Evolutionary conservation across 1,140 invertebrate genomes (phyloP).

Genomic region (Paraescarpia echinospica): DNA sequence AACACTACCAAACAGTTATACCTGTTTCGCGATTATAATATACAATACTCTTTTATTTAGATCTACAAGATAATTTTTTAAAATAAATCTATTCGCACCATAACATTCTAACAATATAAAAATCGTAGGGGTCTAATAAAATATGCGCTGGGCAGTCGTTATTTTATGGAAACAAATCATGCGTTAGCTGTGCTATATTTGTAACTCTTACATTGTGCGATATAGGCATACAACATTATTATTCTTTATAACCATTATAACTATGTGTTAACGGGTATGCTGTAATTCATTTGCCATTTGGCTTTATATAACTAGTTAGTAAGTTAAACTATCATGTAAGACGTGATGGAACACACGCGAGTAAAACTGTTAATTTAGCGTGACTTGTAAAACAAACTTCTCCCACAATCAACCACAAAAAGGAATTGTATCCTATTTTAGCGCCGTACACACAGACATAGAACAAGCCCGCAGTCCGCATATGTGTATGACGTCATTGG

Average conservation of each 20-base stretch:
- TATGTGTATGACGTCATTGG: not conserved
- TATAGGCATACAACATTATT: not conserved
- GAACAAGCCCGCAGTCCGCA: not conserved
- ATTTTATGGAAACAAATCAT: too few relatives aligned
- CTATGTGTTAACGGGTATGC: not conserved
- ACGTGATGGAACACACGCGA: not conserved
- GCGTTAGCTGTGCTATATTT: too few relatives aligned
- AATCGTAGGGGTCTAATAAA: not conserved
- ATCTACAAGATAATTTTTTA: not conserved
- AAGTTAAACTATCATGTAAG: not conserved
- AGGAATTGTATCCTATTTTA: not conserved
- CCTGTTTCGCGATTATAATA: not conserved
- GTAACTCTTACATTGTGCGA: not conserved
- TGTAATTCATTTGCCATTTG: not conserved
- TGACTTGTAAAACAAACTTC: too few relatives aligned
- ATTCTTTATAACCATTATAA: not conserved
- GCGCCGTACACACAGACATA: not conserved
- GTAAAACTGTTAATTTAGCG: not conserved
- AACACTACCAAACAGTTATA: not conserved
- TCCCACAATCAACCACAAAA: not conserved
- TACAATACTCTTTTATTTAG: not conserved
- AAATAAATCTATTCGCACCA: not conserved
- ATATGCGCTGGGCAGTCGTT: not conserved
- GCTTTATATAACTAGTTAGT: not conserved
- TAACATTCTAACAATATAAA: not conserved